Conservation (phyloP, 2,888 invertebrate species). For the Stegophylla sp. region DNA sequence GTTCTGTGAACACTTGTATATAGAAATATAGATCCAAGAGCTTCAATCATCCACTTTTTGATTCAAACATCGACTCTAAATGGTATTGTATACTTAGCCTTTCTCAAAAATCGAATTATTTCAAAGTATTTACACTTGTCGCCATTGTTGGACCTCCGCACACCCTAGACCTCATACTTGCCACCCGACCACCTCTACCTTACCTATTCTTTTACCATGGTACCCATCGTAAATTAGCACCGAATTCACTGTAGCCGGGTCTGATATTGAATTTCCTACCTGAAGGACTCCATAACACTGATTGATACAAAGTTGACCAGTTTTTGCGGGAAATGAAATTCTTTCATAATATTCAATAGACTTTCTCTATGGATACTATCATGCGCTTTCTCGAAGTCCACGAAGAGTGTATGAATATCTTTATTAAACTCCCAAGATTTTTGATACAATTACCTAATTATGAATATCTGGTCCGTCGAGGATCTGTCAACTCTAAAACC, state of each 20-base stretch:
- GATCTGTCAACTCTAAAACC: slow-evolving; percentile 4
- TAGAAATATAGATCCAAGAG: too few relatives aligned
- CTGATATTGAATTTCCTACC: background rate
- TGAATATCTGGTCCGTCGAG: background rate
- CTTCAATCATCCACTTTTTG: too few relatives aligned
- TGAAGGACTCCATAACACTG: background rate
- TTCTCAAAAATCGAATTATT: too few relatives aligned
- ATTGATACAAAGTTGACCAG: too few relatives aligned
- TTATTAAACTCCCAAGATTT: too few relatives aligned
- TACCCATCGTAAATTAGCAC: background rate
- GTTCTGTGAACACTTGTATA: too few relatives aligned
- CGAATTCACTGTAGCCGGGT: background rate
- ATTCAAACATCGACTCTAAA: too few relatives aligned
- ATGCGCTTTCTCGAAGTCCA: background rate
- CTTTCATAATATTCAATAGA: background rate
- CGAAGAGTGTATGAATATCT: background rate
- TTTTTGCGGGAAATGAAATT: too few relatives aligned
- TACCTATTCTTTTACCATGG: background rate
- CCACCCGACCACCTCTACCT: background rate
- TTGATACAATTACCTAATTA: too few relatives aligned
- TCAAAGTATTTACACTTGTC: background rate
- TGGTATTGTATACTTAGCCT: too few relatives aligned
- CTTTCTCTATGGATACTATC: background rate
- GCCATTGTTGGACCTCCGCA: background rate
- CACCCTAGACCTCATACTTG: background rate